Percentiles rank a stretch among this genome's conserved stretches.
Evolutionary conservation across 2,113 vertebrate species (phyloP).

Genomic region (Panthera uncia): DNA sequence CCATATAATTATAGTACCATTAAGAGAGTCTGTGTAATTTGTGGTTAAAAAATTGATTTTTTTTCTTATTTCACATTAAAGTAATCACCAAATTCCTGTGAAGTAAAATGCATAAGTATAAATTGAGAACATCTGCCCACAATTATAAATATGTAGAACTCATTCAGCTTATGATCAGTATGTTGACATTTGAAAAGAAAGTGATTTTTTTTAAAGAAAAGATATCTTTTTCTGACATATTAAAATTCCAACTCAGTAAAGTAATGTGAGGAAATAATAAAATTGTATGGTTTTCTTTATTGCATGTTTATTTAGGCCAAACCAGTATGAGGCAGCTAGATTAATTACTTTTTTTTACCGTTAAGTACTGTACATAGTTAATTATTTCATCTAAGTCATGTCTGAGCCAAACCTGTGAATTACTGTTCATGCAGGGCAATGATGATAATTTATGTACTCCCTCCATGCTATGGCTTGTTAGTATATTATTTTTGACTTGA

Average conservation of each 20-base stretch:
- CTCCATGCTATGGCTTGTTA: constrained; percentile 45
- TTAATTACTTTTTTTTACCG: constrained; percentile 75
- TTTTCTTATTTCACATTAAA: constrained; percentile 25
- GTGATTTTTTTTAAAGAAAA: constrained; percentile 6
- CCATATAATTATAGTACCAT: not conserved
- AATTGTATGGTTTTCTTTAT: constrained; percentile 61
- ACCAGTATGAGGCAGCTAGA: constrained; percentile 55
- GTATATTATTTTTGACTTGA: constrained; percentile 57
- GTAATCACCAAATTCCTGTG: not conserved
- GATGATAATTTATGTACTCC: constrained; percentile 60
- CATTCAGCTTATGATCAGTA: not conserved
- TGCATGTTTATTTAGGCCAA: constrained; percentile 67
- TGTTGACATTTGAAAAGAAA: constrained; percentile 47
- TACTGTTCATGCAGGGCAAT: constrained; percentile 10
- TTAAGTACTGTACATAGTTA: constrained; percentile 73
- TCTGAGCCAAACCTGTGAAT: constrained; percentile 54
- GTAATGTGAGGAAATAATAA: constrained; percentile 51
- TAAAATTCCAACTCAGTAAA: constrained; percentile 45
- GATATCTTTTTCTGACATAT: constrained; percentile 24
- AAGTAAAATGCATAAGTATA: not conserved
- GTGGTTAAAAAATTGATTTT: not conserved
- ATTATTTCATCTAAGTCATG: constrained; percentile 69
- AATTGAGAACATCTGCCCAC: constrained; percentile 51
- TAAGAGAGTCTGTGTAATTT: not conserved
- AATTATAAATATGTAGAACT: constrained; percentile 10